Evolutionary conservation across 2,888 invertebrate genomes (phyloP), one percentile per base, ranked within the genome.

Genomic region (Poecilus cupreus): DNA sequence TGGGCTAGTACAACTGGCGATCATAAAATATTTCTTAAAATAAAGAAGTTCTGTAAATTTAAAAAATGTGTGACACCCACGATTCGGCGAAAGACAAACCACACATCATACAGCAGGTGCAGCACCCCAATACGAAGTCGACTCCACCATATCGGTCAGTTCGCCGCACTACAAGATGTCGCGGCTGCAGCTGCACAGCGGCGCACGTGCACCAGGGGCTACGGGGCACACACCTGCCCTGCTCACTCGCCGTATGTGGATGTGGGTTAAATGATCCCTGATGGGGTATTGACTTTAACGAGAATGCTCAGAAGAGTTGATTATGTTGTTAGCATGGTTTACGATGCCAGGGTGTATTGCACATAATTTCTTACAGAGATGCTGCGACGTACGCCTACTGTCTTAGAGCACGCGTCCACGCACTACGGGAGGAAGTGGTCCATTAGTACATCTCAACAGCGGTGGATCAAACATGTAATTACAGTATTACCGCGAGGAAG

Each of bases 171-270:
- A 13, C 60, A 60, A 60, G 60, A 60, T 60, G 60, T 60, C 60
- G 32, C n/a, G 16, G 22, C 20, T 70, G 70, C 70, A 70, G 70
- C 43, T 70, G 70, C 11, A 39, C 70, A 70, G 70, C 70, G 70
- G 43, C 70, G 43, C 70, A 39, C 70, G 70, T 70, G 70, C 20
- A 13, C 20, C 32, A 10, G 20, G 70, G 70, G 39, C 70, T 18
- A 16, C 16, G 18, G 46, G 46, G 22, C 54, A 10, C 16, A 26
- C 70, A 70, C 70, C 70, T 70, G 70, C 70, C 26, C 10, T n/a
- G 70, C 39, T 43, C 70, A 70, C 24, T 70, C 32, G 70, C 70
- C 70, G 70, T 70, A 70, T 70, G 43, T 70, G 70, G 70, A 70
- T 70, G 43, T 70, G 70, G 70, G 70, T 70, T 70, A 70, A 70